These are phyloP conservation scores for Ischnura elegans DNA, from an alignment of 2,888 invertebrate genomes.

Conservation along the genomic window DNA sequence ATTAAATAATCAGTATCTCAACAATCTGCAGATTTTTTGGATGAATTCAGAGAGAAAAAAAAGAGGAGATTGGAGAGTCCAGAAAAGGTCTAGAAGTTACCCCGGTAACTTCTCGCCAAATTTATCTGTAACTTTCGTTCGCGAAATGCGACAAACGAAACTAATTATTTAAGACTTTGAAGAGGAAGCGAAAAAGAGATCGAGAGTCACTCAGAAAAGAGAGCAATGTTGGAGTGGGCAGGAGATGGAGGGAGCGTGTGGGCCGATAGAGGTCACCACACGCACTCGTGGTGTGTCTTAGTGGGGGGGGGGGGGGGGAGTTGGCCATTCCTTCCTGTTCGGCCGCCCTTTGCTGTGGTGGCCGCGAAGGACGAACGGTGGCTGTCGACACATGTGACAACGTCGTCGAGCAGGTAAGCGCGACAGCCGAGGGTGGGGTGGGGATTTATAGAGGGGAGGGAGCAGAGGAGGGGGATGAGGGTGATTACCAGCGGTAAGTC, in stretches of 20 bases:
- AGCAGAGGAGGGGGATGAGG: not conserved
- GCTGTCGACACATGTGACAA: not conserved
- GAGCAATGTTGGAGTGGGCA: not conserved
- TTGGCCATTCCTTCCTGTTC: conserved; percentile 23
- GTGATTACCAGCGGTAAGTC: not conserved
- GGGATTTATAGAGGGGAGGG: not conserved
- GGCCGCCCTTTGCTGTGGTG: not conserved
- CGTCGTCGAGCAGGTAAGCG: not conserved
- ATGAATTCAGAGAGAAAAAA: too few species aligned
- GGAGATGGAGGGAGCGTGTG: not conserved
- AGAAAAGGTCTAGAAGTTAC: too few species aligned
- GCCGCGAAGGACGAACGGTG: conserved; percentile 26
- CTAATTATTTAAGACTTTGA: too few species aligned
- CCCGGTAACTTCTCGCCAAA: too few species aligned
- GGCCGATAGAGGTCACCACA: conserved; percentile 45
- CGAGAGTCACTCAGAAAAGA: conserved; percentile 1
- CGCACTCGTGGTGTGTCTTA: too few species aligned
- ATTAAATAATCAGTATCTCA: too few species aligned
- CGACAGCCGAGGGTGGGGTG: not conserved
- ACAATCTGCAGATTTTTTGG: too few species aligned
- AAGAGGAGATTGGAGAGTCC: too few species aligned
- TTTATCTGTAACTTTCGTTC: too few species aligned
- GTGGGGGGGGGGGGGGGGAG: not conserved
- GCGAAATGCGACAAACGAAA: too few species aligned
- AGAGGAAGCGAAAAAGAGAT: not conserved